Evolutionary conservation across 2,888 invertebrate species (phyloP), one percentile per base, ranked within the genome.

Genomic region (Scaptomyza flava): DNA sequence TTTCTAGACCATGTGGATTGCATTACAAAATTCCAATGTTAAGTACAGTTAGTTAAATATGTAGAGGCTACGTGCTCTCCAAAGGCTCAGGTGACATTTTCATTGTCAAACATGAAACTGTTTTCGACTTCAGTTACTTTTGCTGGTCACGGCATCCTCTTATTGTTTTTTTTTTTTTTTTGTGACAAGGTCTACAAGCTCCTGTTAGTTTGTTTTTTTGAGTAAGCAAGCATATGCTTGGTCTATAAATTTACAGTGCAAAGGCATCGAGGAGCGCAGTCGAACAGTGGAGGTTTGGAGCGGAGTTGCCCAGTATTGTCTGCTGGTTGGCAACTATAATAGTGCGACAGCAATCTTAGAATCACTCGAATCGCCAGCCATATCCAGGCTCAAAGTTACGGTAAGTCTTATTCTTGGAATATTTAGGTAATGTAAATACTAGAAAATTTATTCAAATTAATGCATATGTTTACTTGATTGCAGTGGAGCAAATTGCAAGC

Each of bases 401-500:
- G 92, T 92, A 81, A 90, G 90, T 81, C 2, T n/a, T 4, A 11
- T n/a, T 36, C 12, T 2, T 12, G 12, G n/a, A 6, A 11, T 31
- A 17, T 47, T 47, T 31, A 1, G 48, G 1, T 9, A 20, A n/a
- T 17, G 20, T 33, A 31, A 31, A 31, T 31, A 47, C 2, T 14
- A 17, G 6, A 9, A 47, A 56, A 27, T 11, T 8, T 31, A 12
- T n/a, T 43, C 8, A 54, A 38, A 17, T 27, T 41, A 23, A 41
- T 65, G 14, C 14, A 38, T 14, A 1, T 38, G 38, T 38, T 38
- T 14, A 14, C 38, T 62, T 74, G 62, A 68, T 78, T 79, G 63
- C 79, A 92, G 92, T 92, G 92, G 92, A 91, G 91, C 76, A 91
- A 91, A 87, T 89, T 92, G 82, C 89, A 91, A 85, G 87, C 89